phyloP scores from a whole-genome alignment of 2,113 vertebrate genomes.

The Pyxicephalus adspersus region DNA sequence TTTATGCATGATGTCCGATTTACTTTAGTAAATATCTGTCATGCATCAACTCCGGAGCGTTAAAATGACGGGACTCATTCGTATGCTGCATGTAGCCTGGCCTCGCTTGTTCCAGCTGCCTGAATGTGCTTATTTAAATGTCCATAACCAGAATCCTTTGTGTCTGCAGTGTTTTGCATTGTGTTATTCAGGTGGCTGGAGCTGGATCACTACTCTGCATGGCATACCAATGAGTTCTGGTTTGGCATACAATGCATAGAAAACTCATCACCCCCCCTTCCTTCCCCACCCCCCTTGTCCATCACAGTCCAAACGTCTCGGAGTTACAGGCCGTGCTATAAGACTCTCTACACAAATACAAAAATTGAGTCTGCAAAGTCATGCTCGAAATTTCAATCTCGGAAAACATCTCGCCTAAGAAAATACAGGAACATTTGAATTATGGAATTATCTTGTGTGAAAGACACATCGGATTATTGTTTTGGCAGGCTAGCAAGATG shows the following conservation, averaged over 20 bases:
- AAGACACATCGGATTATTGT: not conserved
- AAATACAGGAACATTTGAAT: not conserved
- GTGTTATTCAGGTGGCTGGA: slow-evolving; percentile 50
- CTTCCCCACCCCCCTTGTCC: not conserved
- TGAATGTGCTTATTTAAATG: slow-evolving; percentile 53
- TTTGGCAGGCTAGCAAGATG: too few species aligned
- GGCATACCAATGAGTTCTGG: slow-evolving; percentile 48
- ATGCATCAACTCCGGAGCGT: not conserved
- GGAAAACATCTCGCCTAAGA: not conserved
- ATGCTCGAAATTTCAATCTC: not conserved
- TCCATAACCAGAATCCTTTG: slow-evolving; percentile 55
- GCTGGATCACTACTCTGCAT: slow-evolving; percentile 17
- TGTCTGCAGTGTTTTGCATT: slow-evolving; percentile 51
- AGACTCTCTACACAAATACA: not conserved
- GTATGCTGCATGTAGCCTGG: slow-evolving; percentile 30
- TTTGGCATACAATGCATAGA: slow-evolving; percentile 2
- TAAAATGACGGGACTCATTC: slow-evolving; percentile 21
- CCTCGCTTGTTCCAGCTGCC: slow-evolving; percentile 49
- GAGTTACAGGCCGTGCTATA: not conserved
- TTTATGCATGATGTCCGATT: not conserved
- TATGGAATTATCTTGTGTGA: not conserved
- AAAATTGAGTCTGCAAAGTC: not conserved
- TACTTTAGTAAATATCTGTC: slow-evolving; percentile 16
- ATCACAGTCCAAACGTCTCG: slow-evolving; percentile 6
- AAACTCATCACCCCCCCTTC: not conserved